phyloP scores from a whole-genome alignment of 1,140 invertebrate species.

The Diabrotica virgifera region DNA sequence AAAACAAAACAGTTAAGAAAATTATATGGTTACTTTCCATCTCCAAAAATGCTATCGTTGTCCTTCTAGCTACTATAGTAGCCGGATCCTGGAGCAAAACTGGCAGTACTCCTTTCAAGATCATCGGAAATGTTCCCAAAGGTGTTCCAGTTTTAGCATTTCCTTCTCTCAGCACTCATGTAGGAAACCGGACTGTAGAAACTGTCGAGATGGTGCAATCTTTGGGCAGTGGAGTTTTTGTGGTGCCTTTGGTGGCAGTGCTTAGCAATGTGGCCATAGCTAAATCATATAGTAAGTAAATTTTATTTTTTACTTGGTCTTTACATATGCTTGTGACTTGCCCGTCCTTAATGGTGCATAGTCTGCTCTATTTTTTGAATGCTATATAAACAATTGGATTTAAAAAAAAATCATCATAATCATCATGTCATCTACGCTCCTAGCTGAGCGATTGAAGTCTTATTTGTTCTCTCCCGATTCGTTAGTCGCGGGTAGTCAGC shows the following conservation, averaged over 20 bases:
- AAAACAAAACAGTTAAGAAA: slow-evolving; percentile 50
- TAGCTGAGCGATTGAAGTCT: too few species aligned
- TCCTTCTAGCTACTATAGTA: slow-evolving; percentile 65
- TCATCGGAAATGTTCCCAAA: slow-evolving; percentile 49
- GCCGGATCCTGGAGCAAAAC: slow-evolving; percentile 52
- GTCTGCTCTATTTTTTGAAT: too few species aligned
- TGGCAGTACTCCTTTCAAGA: slow-evolving; percentile 52
- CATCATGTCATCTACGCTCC: too few species aligned
- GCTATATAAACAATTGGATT: too few species aligned
- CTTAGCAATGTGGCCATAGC: slow-evolving; percentile 85
- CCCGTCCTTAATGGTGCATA: too few species aligned
- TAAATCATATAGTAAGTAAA: slow-evolving; percentile 74
- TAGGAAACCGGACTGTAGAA: slow-evolving; percentile 58
- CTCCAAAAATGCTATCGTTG: slow-evolving; percentile 74
- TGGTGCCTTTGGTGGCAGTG: slow-evolving; percentile 76
- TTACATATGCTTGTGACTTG: too few species aligned
- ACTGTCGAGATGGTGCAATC: slow-evolving; percentile 64
- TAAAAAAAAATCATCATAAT: too few species aligned
- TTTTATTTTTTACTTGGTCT: not conserved
- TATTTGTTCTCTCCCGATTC: too few species aligned
- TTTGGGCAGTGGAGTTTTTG: slow-evolving; percentile 67
- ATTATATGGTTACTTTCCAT: slow-evolving; percentile 71
- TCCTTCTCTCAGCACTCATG: slow-evolving; percentile 55
- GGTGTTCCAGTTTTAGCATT: slow-evolving; percentile 25
- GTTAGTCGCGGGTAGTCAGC: too few species aligned